Conservation (phyloP, 2,797 vertebrate genomes). For the Protosalanx chinensis region DNA sequence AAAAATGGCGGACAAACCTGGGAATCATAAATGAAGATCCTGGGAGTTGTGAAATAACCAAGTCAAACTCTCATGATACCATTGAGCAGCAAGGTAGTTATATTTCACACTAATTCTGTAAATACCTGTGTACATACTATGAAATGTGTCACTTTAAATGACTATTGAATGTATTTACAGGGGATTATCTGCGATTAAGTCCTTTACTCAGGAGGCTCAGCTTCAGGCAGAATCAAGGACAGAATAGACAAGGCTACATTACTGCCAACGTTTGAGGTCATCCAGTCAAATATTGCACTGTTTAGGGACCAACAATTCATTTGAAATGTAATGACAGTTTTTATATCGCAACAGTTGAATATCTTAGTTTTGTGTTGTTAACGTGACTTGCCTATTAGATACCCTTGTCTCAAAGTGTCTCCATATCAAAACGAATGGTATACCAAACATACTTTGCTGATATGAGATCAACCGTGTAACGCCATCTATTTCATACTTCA, state of each 20-base stretch:
- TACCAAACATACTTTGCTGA: not conserved
- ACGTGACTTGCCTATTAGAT: too few relatives aligned
- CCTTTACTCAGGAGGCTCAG: constrained; percentile 30
- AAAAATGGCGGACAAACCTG: constrained; percentile 78
- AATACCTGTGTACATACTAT: not conserved
- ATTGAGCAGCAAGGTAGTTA: not conserved
- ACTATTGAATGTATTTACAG: constrained; percentile 18
- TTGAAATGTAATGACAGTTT: not conserved
- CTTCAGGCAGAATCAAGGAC: not conserved
- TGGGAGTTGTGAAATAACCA: constrained; percentile 37
- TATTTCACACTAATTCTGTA: not conserved
- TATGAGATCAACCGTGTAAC: not conserved
- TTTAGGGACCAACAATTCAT: not conserved
- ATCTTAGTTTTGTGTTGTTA: not conserved
- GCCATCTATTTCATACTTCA: not conserved
- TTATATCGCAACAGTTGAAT: not conserved
- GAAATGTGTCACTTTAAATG: not conserved
- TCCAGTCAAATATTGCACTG: not conserved
- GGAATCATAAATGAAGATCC: constrained; percentile 79
- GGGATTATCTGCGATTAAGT: constrained; percentile 34
- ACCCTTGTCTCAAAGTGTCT: too few relatives aligned
- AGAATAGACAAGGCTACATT: not conserved
- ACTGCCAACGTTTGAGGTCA: not conserved
- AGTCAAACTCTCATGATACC: accelerated
- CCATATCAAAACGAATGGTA: not conserved